phyloP scores from a whole-genome alignment of 2,113 vertebrate species.

The Xiphias gladius region DNA sequence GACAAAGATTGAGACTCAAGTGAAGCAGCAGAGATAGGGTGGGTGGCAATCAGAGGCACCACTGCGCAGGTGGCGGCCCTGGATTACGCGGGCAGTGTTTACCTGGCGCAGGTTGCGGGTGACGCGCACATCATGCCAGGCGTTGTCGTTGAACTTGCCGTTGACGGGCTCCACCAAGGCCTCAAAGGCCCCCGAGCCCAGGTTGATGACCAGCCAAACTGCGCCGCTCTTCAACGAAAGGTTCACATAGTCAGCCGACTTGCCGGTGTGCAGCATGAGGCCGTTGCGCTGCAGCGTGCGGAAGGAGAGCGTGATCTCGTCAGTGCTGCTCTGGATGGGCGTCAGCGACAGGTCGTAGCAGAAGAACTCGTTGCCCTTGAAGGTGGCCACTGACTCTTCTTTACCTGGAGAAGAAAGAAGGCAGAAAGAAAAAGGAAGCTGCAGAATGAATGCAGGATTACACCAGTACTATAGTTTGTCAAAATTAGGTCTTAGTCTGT shows the following conservation, averaged over 20 bases:
- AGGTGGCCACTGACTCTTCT: slow-evolving; percentile 94
- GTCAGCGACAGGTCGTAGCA: slow-evolving; percentile 97
- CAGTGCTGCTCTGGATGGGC: slow-evolving; percentile 97
- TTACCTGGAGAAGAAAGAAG: slow-evolving; percentile 83
- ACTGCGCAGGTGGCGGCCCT: slow-evolving; percentile 35
- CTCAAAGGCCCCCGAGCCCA: slow-evolving; percentile 96
- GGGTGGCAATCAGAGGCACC: slow-evolving; percentile 23
- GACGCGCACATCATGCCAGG: slow-evolving; percentile 94
- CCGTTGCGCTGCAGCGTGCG: slow-evolving; percentile 94
- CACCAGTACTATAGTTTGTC: not conserved
- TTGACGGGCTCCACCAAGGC: slow-evolving; percentile 96
- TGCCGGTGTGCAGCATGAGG: slow-evolving; percentile 96
- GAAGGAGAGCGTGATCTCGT: slow-evolving; percentile 96
- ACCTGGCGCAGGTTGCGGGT: slow-evolving; percentile 99
- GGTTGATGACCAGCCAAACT: slow-evolving; percentile 97
- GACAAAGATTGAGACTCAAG: not conserved
- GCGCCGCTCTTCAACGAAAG: slow-evolving; percentile 95
- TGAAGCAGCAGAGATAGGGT: slow-evolving; percentile 3
- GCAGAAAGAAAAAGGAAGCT: not conserved
- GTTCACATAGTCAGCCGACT: slow-evolving; percentile 96
- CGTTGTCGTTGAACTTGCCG: slow-evolving; percentile 96
- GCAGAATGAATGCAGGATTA: not conserved
- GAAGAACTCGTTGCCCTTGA: slow-evolving; percentile 97
- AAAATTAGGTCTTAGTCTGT: not conserved
- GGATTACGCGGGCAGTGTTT: slow-evolving; percentile 70